A percentile compares a stretch with the other conserved stretches of the same genome.
These are phyloP conservation scores for Latheticus oryzae DNA, from an alignment of 2,888 invertebrate species.

Conservation along the genomic window DNA sequence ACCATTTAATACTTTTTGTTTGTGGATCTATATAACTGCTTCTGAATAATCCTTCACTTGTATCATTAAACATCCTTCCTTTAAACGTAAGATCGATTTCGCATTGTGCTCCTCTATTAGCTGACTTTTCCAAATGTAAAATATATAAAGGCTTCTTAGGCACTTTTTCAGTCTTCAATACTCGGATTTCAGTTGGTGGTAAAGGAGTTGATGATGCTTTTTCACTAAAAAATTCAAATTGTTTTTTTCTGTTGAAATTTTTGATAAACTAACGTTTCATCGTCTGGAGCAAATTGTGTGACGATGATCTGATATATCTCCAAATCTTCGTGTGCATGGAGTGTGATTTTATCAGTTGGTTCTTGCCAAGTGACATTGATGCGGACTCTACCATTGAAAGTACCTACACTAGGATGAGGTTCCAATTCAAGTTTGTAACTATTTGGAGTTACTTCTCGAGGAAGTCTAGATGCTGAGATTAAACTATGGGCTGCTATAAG, in stretches of 20 bases:
- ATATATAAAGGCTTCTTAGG: slow-evolving; percentile 73
- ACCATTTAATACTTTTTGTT: slow-evolving; percentile 65
- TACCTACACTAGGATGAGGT: slow-evolving; percentile 74
- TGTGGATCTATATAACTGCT: slow-evolving; percentile 70
- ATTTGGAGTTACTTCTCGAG: slow-evolving; percentile 73
- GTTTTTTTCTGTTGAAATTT: slow-evolving; percentile 1
- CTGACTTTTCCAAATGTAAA: slow-evolving; percentile 70
- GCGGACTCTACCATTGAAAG: slow-evolving; percentile 75
- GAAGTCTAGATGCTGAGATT: slow-evolving; percentile 73
- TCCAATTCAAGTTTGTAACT: slow-evolving; percentile 76
- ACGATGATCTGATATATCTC: slow-evolving; percentile 66
- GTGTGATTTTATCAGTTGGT: slow-evolving; percentile 71
- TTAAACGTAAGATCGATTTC: slow-evolving; percentile 74
- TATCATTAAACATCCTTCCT: slow-evolving; percentile 74
- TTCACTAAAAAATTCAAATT: slow-evolving; percentile 44
- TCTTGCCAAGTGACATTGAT: slow-evolving; percentile 77
- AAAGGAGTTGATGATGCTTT: slow-evolving; percentile 51
- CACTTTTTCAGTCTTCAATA: slow-evolving; percentile 64
- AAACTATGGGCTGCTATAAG: slow-evolving; percentile 76
- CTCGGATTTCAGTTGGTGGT: slow-evolving; percentile 47
- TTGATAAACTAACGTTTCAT: slow-evolving; percentile 48
- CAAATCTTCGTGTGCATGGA: slow-evolving; percentile 76
- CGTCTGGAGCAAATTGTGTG: slow-evolving; percentile 51
- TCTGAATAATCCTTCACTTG: slow-evolving; percentile 77
- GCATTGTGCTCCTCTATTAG: slow-evolving; percentile 71